These are phyloP conservation scores for Saccopteryx bilineata DNA, from an alignment of 2,113 vertebrate genomes.

Conservation along the genomic window DNA sequence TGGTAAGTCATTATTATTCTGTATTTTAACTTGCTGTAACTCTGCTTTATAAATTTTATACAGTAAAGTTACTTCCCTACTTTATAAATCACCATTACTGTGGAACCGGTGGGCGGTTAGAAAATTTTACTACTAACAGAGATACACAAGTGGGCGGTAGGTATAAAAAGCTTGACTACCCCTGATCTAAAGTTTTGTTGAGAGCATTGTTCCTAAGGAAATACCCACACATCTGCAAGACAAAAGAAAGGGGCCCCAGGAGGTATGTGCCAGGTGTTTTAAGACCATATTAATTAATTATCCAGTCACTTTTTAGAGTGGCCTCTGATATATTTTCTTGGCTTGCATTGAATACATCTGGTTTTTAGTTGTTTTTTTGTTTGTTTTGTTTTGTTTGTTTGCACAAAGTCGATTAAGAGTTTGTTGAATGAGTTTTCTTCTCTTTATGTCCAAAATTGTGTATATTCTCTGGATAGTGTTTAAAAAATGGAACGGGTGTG, in stretches of 20 bases:
- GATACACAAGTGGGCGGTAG: too few species aligned
- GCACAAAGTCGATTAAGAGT: background rate
- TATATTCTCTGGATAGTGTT: background rate
- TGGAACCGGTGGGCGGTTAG: too few species aligned
- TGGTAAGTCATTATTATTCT: too few species aligned
- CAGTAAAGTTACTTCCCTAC: too few species aligned
- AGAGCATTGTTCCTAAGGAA: background rate
- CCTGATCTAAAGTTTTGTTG: background rate
- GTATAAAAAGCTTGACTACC: too few species aligned
- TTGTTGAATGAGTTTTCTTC: background rate
- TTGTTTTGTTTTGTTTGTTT: too few species aligned
- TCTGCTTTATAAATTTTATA: too few species aligned
- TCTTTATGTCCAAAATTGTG: background rate
- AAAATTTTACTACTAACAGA: too few species aligned
- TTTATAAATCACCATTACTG: too few species aligned
- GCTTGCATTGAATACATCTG: background rate
- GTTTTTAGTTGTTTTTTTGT: background rate
- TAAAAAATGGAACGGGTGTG: too few species aligned
- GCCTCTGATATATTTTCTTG: background rate
- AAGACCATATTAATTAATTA: background rate
- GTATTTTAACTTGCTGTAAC: too few species aligned
- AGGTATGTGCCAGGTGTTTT: background rate
- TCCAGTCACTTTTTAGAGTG: background rate
- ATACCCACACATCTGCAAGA: background rate
- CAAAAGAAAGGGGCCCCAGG: background rate